Conservation (phyloP, 2,888 invertebrate species). For the Sminthurinus aureus region DNA sequence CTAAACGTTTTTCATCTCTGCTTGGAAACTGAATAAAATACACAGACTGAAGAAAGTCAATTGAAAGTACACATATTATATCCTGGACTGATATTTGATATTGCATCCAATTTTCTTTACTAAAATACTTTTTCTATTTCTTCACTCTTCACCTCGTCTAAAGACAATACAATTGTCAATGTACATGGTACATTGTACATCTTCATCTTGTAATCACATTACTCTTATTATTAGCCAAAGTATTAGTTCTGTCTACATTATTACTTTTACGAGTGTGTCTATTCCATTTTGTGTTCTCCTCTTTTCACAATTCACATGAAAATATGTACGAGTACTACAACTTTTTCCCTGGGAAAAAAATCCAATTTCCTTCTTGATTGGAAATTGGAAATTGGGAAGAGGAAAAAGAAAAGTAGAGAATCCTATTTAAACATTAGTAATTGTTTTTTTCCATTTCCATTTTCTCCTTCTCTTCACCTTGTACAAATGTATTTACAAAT, state of each 20-base stretch:
- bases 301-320: no score
- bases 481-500: no score
- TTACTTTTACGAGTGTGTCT: no score
- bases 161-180: neutral
- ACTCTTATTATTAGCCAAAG: neutral
- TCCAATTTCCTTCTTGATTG: neutral
- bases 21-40: neutral
- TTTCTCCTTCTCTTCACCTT: neutral
- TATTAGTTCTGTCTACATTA: neutral
- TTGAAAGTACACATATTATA: no score
- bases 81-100: neutral
- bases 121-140: neutral
- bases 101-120: neutral
- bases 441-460: neutral
- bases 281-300: no score
- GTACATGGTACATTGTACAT: neutral
- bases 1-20: neutral
- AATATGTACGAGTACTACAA: no score
- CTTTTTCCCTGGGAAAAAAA: neutral
- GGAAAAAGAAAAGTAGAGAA: neutral
- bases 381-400: no score
- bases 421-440: neutral
- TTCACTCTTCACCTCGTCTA: neutral
- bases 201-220: neutral
- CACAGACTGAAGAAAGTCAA: no score